Evolutionary conservation across 2,113 vertebrate genomes (phyloP).

Genomic region (Haemorhous mexicanus): DNA sequence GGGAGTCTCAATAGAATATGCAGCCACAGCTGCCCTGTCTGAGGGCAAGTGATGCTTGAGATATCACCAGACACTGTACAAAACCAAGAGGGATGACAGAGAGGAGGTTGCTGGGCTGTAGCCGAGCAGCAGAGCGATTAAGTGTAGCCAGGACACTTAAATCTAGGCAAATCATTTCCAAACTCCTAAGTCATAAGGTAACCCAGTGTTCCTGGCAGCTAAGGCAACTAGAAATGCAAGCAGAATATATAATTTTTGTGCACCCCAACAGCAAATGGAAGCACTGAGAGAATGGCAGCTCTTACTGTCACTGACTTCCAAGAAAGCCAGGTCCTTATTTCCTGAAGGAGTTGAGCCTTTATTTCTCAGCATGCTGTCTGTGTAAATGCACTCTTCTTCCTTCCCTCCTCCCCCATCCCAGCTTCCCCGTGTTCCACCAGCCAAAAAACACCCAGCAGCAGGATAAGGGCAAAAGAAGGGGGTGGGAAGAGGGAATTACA

Average conservation of each 20-base stretch:
- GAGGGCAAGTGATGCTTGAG: neutral
- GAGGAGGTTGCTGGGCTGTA: conserved; percentile 32
- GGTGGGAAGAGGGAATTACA: neutral
- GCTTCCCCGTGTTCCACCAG: neutral
- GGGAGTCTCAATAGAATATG: neutral
- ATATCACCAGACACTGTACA: neutral
- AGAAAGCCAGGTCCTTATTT: neutral
- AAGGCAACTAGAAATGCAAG: neutral
- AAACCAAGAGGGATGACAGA: neutral
- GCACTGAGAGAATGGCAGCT: accelerated
- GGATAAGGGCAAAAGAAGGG: neutral
- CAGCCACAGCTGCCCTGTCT: neutral
- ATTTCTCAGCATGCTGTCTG: neutral
- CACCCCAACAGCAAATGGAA: neutral
- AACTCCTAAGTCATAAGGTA: neutral
- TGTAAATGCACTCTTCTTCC: neutral
- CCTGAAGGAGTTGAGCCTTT: neutral
- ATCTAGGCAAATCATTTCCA: conserved; percentile 11
- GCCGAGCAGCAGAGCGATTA: conserved; percentile 3
- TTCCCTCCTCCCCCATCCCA: neutral
- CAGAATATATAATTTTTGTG: neutral
- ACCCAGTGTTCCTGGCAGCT: neutral
- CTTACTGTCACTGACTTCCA: neutral
- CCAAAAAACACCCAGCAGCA: conserved; percentile 13
- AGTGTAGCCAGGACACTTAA: neutral